Evolutionary conservation across 2,113 vertebrate genomes (phyloP).

Genomic region (Elaphurus davidianus): DNA sequence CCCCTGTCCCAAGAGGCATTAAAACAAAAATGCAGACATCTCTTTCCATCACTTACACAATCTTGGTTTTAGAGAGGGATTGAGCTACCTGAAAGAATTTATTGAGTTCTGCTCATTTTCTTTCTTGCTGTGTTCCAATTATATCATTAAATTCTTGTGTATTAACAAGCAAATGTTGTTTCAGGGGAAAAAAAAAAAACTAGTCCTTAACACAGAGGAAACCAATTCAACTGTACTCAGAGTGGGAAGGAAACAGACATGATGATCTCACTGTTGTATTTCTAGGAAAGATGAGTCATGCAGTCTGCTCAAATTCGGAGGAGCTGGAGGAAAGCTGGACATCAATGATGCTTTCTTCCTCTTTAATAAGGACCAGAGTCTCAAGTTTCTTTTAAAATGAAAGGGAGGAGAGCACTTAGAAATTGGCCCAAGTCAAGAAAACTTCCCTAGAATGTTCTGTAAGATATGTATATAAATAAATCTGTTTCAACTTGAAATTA

Average conservation of each 20-base stretch:
- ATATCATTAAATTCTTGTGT: constrained; percentile 35
- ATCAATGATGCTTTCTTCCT: constrained; percentile 46
- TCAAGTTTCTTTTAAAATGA: constrained; percentile 61
- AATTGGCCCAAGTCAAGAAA: constrained; percentile 41
- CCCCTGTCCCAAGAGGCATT: background rate
- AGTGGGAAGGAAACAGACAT: constrained; percentile 69
- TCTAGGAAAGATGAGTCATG: constrained; percentile 83
- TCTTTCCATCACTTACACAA: background rate
- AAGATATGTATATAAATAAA: constrained; percentile 40
- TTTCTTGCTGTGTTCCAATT: constrained; percentile 17
- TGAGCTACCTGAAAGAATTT: background rate
- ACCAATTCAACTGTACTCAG: constrained; percentile 44
- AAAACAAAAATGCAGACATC: background rate
- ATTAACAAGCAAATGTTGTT: constrained; percentile 56
- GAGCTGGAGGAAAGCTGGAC: constrained; percentile 63
- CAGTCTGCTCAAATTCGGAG: constrained; percentile 65
- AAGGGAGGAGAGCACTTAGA: constrained; percentile 45
- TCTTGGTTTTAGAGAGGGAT: background rate
- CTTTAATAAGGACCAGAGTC: constrained; percentile 30
- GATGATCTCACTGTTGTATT: constrained; percentile 78
- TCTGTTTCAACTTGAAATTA: constrained; percentile 44
- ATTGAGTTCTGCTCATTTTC: constrained; percentile 30
- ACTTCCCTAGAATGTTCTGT: constrained; percentile 40
- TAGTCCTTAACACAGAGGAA: constrained; percentile 39
- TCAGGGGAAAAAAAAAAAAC: constrained; percentile 39